Conservation (phyloP, 2,888 invertebrate species). For the Oscheius sp. region DNA sequence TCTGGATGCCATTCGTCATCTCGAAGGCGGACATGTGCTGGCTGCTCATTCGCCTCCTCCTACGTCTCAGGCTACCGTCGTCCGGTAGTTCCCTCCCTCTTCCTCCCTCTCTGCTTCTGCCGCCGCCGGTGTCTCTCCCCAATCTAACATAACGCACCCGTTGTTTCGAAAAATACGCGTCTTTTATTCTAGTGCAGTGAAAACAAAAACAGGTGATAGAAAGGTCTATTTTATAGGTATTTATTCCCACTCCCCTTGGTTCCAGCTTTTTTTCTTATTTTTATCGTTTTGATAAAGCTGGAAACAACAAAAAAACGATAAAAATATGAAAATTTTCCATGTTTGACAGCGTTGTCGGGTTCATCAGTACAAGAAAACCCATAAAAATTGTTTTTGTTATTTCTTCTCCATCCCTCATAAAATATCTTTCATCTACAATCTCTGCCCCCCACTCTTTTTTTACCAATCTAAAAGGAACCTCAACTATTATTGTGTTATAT, state of each 20-base stretch:
- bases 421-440: too few species aligned
- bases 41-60: constrained; percentile 44
- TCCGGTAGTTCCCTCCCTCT: constrained; percentile 31
- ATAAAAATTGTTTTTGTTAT: neutral
- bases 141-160: too few species aligned
- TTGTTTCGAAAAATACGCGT: constrained; percentile 24
- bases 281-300: neutral
- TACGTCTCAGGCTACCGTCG: constrained; percentile 53
- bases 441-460: neutral
- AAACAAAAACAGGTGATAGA: constrained; percentile 22
- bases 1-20: constrained; percentile 94
- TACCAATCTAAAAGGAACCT: too few species aligned
- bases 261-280: neutral
- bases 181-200: constrained; percentile 1
- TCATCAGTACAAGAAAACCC: too few species aligned
- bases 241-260: constrained; percentile 4
- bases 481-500: neutral
- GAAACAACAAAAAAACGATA: too few species aligned
- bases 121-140: constrained; percentile 18
- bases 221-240: constrained; percentile 1
- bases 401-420: neutral
- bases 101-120: too few species aligned
- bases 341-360: too few species aligned
- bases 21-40: constrained; percentile 81
- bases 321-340: too few species aligned